phyloP scores from a whole-genome alignment of 2,888 invertebrate genomes.

The Drosophila colorata region DNA sequence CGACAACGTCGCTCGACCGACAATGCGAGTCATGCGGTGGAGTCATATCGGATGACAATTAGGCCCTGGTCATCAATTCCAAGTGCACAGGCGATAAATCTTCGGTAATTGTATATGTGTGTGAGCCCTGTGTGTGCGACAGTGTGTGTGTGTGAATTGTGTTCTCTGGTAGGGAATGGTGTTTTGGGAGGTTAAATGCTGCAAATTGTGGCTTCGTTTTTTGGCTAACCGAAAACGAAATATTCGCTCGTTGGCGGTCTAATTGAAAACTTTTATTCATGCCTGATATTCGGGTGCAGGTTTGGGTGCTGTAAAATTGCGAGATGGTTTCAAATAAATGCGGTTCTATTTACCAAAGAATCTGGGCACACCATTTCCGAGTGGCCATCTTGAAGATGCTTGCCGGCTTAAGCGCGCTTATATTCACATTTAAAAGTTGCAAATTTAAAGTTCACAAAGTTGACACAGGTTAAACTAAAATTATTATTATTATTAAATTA shows the following conservation, averaged over 20 bases:
- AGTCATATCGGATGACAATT: conserved; percentile 80
- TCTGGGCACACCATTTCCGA: background rate
- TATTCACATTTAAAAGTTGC: too few relatives aligned
- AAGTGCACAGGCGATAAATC: conserved; percentile 82
- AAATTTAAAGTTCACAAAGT: too few relatives aligned
- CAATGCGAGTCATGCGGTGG: conserved; percentile 82
- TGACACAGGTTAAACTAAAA: too few relatives aligned
- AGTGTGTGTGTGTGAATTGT: conserved; percentile 7
- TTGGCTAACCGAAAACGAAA: conserved; percentile 46
- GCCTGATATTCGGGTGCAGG: conserved; percentile 4
- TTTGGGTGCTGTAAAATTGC: background rate
- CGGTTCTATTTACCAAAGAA: background rate
- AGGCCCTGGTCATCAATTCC: conserved; percentile 81
- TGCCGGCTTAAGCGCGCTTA: too few relatives aligned
- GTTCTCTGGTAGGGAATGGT: background rate
- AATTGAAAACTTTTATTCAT: conserved; percentile 55
- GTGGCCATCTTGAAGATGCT: too few relatives aligned
- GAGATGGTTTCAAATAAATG: conserved; percentile 11
- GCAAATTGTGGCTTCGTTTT: conserved; percentile 57
- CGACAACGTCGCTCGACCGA: conserved; percentile 61
- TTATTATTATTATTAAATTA: too few relatives aligned
- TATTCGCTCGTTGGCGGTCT: conserved; percentile 54
- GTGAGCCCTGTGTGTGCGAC: conserved; percentile 15
- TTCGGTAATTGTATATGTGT: conserved; percentile 76
- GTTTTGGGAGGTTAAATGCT: conserved; percentile 64